Base-by-base conservation (phyloP, 2,797 vertebrate genomes). In the Gymnocypris eckloni region DNA sequence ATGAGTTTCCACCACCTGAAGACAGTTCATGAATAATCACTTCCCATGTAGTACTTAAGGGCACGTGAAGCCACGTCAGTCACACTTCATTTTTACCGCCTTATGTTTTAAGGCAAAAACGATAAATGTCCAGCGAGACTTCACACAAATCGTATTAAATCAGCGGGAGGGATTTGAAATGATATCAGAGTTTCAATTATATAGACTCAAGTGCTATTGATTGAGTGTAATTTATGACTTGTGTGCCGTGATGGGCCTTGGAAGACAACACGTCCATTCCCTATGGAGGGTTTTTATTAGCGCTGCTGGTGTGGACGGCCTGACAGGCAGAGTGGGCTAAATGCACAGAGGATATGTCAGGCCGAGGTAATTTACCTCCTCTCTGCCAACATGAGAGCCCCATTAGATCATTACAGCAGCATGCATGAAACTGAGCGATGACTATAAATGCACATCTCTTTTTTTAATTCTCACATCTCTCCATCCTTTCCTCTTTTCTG, bases 201-300 rank as follows among this genome's bases (percentile, higher is more conserved):
- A 95, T 95, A 92, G 94, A 95, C 95, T 95, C 91, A 92, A 93
- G 91, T 93, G 90, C 88, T 95, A 95, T 95, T 92, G 94, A 96
- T 95, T 95, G 91, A 91, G 90, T 89, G 90, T 95, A 94, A 96
- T 95, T 95, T 95, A 96, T 94, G 93, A 85, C 87, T 91, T 90
- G 92, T 93, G 91, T 92, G 93, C 90, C 89, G 90, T 92, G 92
- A 94, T 93, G 93, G 95, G 91, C 87, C 56, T 79, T 89, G 89
- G 88, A 91, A 94, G 93, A 93, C 91, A 92, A 93, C 93, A 93
- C 91, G 92, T 95, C 94, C 94, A 92, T 93, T 95, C 94, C 90
- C 92, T 92, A 93, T 94, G 94, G 94, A 95, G 93, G 91, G 92
- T 92, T 94, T 95, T 94, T 94, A 94, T 95, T 94, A 95, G 93